Evolutionary conservation across 64 coral and sea anemone species (phyloP).

Genomic region (Montipora capricornis): DNA sequence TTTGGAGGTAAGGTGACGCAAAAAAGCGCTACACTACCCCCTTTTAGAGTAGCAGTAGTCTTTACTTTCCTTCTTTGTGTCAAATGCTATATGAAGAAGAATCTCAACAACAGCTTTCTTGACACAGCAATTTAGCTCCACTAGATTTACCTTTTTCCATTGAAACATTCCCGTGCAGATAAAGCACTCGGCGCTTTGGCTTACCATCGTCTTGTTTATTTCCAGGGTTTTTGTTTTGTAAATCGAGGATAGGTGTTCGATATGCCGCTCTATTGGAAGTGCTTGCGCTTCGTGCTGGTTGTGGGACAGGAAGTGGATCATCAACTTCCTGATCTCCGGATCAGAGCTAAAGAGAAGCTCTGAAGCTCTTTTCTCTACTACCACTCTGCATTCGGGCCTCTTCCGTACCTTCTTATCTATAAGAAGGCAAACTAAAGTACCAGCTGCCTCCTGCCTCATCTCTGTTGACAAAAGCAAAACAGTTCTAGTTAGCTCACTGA

Average conservation of each 20-base stretch:
- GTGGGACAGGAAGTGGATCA: neutral
- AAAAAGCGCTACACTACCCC: too few relatives aligned
- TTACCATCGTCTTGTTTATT: neutral
- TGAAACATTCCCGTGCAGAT: conserved; percentile 1
- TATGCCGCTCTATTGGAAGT: neutral
- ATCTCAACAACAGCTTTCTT: too few relatives aligned
- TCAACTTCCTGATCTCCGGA: neutral
- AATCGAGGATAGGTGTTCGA: neutral
- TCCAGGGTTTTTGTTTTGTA: conserved; percentile 3
- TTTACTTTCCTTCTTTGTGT: too few relatives aligned
- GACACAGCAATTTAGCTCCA: too few relatives aligned
- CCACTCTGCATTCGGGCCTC: conserved; percentile 10
- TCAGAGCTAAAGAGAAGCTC: conserved; percentile 14
- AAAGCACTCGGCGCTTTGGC: neutral
- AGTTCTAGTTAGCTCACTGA: too few relatives aligned
- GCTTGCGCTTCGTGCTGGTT: neutral
- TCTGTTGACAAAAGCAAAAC: neutral
- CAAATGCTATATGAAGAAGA: too few relatives aligned
- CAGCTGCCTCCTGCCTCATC: neutral
- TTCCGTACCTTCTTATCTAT: neutral
- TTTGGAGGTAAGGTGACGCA: too few relatives aligned
- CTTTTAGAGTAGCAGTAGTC: too few relatives aligned
- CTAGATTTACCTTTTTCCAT: neutral
- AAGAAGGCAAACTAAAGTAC: neutral
- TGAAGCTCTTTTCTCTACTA: neutral